These are phyloP conservation scores for Leptonema lineaticorne DNA, from an alignment of 1,140 invertebrate species.

Conservation along the genomic window DNA sequence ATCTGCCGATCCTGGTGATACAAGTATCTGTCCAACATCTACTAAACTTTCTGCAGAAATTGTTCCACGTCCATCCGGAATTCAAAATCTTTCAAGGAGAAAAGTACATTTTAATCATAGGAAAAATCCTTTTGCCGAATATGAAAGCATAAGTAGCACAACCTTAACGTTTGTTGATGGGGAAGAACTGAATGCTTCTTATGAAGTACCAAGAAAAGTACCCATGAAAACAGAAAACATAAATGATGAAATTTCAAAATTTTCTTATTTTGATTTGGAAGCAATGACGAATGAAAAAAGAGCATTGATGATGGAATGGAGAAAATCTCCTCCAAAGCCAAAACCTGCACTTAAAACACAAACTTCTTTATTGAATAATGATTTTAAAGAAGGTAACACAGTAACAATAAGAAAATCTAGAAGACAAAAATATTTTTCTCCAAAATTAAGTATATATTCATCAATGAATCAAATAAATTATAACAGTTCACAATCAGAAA, in stretches of 20 bases:
- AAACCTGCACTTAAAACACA: background rate
- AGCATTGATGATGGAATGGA: conserved; percentile 45
- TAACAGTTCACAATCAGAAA: conserved; percentile 16
- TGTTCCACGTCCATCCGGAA: conserved; percentile 52
- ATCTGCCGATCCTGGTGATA: conserved; percentile 59
- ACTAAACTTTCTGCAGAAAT: conserved; percentile 54
- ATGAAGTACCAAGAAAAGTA: conserved; percentile 32
- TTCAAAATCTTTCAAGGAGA: conserved; percentile 47
- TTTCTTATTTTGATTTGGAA: conserved; percentile 54
- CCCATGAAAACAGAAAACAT: conserved; percentile 28
- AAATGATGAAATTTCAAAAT: conserved; percentile 46
- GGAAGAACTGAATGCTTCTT: conserved; percentile 48
- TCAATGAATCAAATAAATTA: conserved; percentile 3
- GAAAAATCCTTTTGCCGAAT: conserved; percentile 52
- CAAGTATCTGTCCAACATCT: conserved; percentile 57
- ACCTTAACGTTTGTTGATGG: conserved; percentile 53
- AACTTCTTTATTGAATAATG: background rate
- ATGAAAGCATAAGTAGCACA: conserved; percentile 52
- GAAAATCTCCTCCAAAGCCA: conserved; percentile 44
- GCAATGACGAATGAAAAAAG: conserved; percentile 48
- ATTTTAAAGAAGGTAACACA: background rate
- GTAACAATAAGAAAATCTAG: background rate
- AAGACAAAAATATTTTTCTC: conserved; percentile 15
- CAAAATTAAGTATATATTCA: background rate
- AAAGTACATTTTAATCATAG: conserved; percentile 53